These are phyloP conservation scores for Amorpha juglandis DNA, from an alignment of 2,888 invertebrate species.

Conservation along the genomic window DNA sequence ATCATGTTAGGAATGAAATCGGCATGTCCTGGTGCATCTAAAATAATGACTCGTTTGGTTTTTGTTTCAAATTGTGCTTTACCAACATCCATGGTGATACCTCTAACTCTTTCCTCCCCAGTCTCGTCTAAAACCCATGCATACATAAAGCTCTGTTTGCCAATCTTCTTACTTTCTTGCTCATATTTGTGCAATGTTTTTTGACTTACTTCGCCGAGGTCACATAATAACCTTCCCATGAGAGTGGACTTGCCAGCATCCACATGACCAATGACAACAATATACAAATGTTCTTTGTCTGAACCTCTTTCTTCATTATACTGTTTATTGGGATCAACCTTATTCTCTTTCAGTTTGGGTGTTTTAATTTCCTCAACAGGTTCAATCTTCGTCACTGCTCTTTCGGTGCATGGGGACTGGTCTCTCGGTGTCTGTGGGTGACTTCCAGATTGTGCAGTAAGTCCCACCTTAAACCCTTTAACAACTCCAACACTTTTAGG, in stretches of 20 bases:
- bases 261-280: conserved; percentile 98
- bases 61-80: conserved; percentile 96
- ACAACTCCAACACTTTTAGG: conserved; percentile 67
- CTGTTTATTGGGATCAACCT: conserved; percentile 84
- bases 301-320: conserved; percentile 90
- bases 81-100: conserved; percentile 99
- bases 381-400: conserved; percentile 73
- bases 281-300: conserved; percentile 94
- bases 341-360: conserved; percentile 80
- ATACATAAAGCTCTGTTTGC: conserved; percentile 98
- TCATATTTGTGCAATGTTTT: conserved; percentile 98
- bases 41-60: conserved; percentile 90
- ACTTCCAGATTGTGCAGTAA: conserved; percentile 55
- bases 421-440: conserved; percentile 85
- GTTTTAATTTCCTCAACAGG: conserved; percentile 72
- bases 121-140: conserved; percentile 99
- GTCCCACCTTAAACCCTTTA: conserved; percentile 85
- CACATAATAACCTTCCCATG: conserved; percentile 97
- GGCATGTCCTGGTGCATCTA: conserved; percentile 99
- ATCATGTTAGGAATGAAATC: conserved; percentile 99
- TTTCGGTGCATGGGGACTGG: conserved; percentile 88
- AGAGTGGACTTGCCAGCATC: conserved; percentile 98
- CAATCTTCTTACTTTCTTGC: conserved; percentile 97
- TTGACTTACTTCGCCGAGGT: conserved; percentile 93
- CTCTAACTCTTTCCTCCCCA: conserved; percentile 97